These are phyloP conservation scores for Scomber colias DNA, from an alignment of 2,113 vertebrate genomes.

Conservation along the genomic window DNA sequence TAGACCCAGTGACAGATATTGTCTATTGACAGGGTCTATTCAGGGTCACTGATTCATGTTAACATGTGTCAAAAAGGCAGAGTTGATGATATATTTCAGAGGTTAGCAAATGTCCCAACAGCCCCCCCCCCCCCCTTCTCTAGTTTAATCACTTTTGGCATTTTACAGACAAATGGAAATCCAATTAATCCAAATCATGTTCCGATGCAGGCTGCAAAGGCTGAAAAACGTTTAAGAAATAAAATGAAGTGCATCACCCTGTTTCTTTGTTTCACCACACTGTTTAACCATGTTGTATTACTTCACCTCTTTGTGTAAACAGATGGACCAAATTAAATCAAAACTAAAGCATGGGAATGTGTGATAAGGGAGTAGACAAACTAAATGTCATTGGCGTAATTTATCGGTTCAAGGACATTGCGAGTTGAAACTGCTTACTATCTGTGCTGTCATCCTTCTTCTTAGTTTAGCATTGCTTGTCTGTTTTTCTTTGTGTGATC, in stretches of 20 bases:
- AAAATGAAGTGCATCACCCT: not conserved
- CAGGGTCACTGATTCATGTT: not conserved
- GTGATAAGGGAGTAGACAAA: slow-evolving; percentile 2
- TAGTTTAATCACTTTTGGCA: no score
- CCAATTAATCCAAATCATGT: not conserved
- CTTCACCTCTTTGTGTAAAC: not conserved
- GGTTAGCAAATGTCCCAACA: no score
- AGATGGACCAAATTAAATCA: slow-evolving; percentile 1
- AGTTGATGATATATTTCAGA: no score
- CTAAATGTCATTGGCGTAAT: slow-evolving; percentile 1
- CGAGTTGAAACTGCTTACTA: slow-evolving; percentile 8
- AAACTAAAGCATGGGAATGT: not conserved
- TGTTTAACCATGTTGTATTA: not conserved
- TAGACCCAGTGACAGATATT: no score
- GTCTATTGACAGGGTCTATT: no score
- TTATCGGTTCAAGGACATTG: slow-evolving; percentile 4
- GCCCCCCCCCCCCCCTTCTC: no score
- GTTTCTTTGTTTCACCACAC: not conserved
- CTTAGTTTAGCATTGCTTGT: not conserved
- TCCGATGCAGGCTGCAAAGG: no score
- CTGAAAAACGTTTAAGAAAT: not conserved
- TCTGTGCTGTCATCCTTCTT: not conserved
- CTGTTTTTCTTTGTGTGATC: not conserved
- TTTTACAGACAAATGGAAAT: no score
- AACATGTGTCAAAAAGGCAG: not conserved